Evolutionary conservation across 23 tunicate species (phyloP), one percentile per base, ranked within the genome.

Genomic region (Halocynthia aurantium): DNA sequence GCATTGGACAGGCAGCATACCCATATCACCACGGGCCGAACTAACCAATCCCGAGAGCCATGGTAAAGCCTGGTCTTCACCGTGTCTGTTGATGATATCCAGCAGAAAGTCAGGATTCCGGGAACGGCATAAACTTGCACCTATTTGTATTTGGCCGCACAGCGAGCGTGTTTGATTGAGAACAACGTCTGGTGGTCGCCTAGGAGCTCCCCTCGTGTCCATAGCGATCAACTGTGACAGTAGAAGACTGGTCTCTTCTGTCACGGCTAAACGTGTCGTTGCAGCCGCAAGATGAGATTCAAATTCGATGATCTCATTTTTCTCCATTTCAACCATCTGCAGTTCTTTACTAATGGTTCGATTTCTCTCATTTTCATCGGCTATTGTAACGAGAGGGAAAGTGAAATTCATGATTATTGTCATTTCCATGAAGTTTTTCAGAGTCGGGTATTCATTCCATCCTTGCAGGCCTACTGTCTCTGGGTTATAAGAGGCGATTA

Each of bases 221-320:
- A 89, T 80, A 6, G 92, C 85, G 53, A 92, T 83, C 49, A 92
- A 76, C 71, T 92, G 98, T 55, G 98, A 79, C 79, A 92, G 77
- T 11, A 92, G 80, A 19, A 92, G 67, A 58, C 92, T 86, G 54
- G 82, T 53, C 55, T 80, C 81, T 55, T 92, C 93, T 6, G 92
- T 92, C 13, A 92, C 84, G 6, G 82, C 85, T 12, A 81, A 69
- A 44, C 76, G 81, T 2, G 97, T 90, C 12, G 87, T 90, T 58
- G 89, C 97, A 61, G 97, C 97, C 55, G 98, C 98, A 19, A 92
- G 81, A 70, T 86, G 88, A 40, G 87, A 78, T 71, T 92, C 98
- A 73, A 86, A 86, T 67, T 92, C 93, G 53, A 92, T 72, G 18
- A 92, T 86, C 61, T 86, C 98, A 51, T 82, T 63, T 51, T 92